Conservation (phyloP, 2,797 vertebrate genomes). For the Enteromius mattozi region DNA sequence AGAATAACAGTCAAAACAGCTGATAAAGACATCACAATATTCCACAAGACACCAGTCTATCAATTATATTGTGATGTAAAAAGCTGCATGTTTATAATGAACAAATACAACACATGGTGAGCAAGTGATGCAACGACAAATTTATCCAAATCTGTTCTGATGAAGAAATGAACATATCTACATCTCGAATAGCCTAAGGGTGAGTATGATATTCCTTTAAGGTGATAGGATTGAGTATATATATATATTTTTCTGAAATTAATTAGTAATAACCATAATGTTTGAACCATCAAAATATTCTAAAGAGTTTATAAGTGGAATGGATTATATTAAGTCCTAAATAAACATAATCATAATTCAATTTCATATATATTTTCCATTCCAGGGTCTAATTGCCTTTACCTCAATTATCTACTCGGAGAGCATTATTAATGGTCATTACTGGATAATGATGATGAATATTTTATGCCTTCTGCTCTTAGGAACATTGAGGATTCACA, state of each 20-base stretch:
- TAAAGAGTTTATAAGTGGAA: neutral
- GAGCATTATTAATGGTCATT: conserved; percentile 30
- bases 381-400: conserved; percentile 8
- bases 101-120: neutral
- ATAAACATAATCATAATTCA: conserved; percentile 16
- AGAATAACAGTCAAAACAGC: neutral
- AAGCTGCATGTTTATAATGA: neutral
- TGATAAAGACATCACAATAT: neutral
- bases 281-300: neutral
- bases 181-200: neutral
- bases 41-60: neutral
- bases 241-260: too few relatives aligned
- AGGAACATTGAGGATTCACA: conserved; percentile 88
- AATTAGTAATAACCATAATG: too few relatives aligned
- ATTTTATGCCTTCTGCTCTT: conserved; percentile 78
- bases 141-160: neutral
- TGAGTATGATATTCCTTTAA: neutral
- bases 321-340: neutral
- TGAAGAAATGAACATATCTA: neutral
- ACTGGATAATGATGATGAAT: conserved; percentile 39
- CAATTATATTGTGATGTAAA: neutral
- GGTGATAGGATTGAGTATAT: neutral
- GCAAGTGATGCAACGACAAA: neutral
- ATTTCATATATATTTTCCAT: conserved; percentile 11
- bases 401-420: neutral